These are phyloP conservation scores for Lycorma delicatula DNA, from an alignment of 1,140 invertebrate genomes.

Conservation along the genomic window DNA sequence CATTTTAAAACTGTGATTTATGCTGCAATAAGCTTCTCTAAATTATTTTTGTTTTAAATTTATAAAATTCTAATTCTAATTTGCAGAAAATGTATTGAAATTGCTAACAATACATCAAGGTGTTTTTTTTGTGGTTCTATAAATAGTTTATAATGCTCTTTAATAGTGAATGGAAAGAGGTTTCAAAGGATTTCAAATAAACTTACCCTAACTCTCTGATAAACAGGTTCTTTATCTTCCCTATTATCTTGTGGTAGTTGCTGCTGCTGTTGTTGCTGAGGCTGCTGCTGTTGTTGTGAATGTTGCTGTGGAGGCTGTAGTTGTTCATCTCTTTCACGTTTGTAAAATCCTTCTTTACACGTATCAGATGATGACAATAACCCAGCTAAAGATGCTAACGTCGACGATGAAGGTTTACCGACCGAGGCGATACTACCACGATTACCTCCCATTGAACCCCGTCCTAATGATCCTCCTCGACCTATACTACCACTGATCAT, in stretches of 20 bases:
- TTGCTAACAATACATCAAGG: too few species aligned
- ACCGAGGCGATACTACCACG: constrained; percentile 67
- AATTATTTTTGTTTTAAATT: too few species aligned
- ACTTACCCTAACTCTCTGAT: constrained; percentile 50
- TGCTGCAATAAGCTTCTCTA: too few species aligned
- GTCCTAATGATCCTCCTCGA: constrained; percentile 42
- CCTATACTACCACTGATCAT: constrained; percentile 39
- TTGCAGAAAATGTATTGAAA: too few species aligned
- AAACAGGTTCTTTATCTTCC: constrained; percentile 42
- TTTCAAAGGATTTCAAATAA: too few species aligned
- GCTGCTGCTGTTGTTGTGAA: constrained; percentile 38
- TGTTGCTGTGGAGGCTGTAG: constrained; percentile 32
- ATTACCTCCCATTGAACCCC: constrained; percentile 51
- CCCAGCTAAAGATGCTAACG: constrained; percentile 70
- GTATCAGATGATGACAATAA: constrained; percentile 40
- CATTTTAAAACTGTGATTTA: too few species aligned
- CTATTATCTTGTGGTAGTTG: constrained; percentile 23
- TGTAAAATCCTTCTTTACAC: constrained; percentile 6
- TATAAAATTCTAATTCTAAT: too few species aligned
- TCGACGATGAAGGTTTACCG: constrained; percentile 72
- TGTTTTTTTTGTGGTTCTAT: too few species aligned
- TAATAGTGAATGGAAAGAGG: too few species aligned
- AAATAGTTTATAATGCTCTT: too few species aligned
- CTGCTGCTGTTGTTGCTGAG: constrained; percentile 11
- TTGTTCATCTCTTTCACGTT: not conserved